These are phyloP conservation scores for Lasioglossum albipes DNA, from an alignment of 1,140 invertebrate species.

Conservation along the genomic window DNA sequence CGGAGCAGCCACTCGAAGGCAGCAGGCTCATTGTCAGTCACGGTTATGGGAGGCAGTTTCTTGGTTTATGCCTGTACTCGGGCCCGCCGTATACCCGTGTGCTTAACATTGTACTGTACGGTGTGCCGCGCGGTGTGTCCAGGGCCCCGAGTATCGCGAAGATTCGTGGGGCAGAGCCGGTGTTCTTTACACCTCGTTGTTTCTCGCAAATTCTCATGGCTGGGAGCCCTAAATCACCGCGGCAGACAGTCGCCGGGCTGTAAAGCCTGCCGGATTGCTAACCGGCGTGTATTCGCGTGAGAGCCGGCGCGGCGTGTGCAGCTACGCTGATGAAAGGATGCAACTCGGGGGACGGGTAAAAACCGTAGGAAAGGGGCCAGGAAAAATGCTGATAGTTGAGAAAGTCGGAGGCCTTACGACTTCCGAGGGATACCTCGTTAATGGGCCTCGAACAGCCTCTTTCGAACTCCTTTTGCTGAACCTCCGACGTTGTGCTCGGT, in stretches of 20 bases:
- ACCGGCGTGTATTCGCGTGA: conserved; percentile 3
- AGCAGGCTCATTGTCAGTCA: conserved; percentile 33
- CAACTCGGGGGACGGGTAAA: conserved; percentile 12
- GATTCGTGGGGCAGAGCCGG: conserved; percentile 50
- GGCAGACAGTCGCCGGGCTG: conserved; percentile 52
- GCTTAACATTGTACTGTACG: conserved; percentile 30
- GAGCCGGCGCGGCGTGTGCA: background rate
- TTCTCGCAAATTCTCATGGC: conserved; percentile 59
- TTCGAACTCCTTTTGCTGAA: background rate
- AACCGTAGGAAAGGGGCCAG: conserved; percentile 22
- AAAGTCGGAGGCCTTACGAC: conserved; percentile 17
- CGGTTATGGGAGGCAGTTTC: conserved; percentile 62
- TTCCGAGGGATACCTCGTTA: conserved; percentile 12
- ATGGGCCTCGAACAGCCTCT: conserved; percentile 2
- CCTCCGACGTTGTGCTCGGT: background rate
- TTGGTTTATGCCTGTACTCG: conserved; percentile 53
- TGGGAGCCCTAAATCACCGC: conserved; percentile 56
- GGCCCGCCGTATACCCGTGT: conserved; percentile 38
- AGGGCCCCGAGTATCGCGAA: conserved; percentile 29
- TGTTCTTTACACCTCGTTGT: conserved; percentile 65
- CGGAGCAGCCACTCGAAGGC: background rate
- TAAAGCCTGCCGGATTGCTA: conserved; percentile 43
- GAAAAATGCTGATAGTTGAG: conserved; percentile 39
- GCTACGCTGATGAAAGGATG: conserved; percentile 22
- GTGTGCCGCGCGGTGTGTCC: conserved; percentile 8